Conservation (phyloP, 2,888 invertebrate genomes). For the Synanthedon andrenaeformis region DNA sequence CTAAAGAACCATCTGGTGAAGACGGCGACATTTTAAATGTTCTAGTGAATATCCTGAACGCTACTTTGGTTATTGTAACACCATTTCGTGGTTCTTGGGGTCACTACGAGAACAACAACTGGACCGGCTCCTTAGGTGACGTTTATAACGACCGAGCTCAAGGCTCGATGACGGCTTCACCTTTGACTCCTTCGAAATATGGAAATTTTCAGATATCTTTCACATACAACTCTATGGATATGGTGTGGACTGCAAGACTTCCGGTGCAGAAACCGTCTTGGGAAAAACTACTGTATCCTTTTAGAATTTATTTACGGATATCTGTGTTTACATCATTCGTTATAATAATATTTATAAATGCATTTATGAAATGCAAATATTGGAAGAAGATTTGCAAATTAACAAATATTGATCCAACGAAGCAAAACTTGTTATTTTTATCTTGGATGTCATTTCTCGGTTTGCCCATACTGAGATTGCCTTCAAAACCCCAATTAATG, state of each 20-base stretch:
- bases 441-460: constrained; percentile 38
- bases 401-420: constrained; percentile 19
- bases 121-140: constrained; percentile 50
- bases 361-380: too few relatives aligned
- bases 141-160: constrained; percentile 40
- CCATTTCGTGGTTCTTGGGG: constrained; percentile 48
- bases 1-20: constrained; percentile 21
- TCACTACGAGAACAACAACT: constrained; percentile 28
- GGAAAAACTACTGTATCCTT: constrained; percentile 40
- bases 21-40: constrained; percentile 36
- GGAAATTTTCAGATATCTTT: constrained; percentile 38
- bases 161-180: constrained; percentile 49
- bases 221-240: constrained; percentile 20
- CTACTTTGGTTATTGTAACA: constrained; percentile 25
- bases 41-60: constrained; percentile 28
- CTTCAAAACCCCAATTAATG: constrained; percentile 21
- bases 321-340: constrained; percentile 27
- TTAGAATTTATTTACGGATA: constrained; percentile 24
- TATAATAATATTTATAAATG: constrained; percentile 20
- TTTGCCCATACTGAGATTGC: constrained; percentile 23
- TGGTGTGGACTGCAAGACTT: constrained; percentile 44
- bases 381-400: neutral
- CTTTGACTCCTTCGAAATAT: constrained; percentile 33
- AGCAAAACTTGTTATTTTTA: constrained; percentile 33
- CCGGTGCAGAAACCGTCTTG: constrained; percentile 30